Evolutionary conservation across 2,797 vertebrate genomes (phyloP), one percentile per base, ranked within the genome.

Genomic region (Carapus acus): DNA sequence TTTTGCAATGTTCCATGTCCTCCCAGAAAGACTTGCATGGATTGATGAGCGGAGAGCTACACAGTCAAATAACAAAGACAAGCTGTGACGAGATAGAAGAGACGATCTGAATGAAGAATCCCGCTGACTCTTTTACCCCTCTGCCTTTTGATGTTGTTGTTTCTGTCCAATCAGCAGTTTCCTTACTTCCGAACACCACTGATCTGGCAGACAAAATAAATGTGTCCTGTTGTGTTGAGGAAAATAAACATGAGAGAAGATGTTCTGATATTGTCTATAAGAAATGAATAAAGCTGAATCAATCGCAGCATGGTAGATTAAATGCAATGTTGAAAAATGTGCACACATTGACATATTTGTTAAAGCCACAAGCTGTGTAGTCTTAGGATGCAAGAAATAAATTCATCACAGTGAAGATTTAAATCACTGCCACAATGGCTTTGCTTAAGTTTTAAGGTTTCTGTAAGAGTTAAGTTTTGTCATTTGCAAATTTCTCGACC

Each of bases 181-280:
- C 27, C 20, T 63, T 65, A 24, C 68, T 71, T 59, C 45, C 64
- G 11, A 69, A 54, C 66, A 67, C 72, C 69, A 70, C 67, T 78
- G 72, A 83, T 85, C 67, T 37, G 63, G 49, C 41, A 43, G 48
- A 47, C 42, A 51, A 71, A 72, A 51, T 51, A 58, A 77, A 72
- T 65, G 63, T 73, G 76, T 75, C 73, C 51, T 76, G 56, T 82
- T 85, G 80, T 78, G 70, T 73, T 83, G 74, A 80, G 65, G 66
- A 51, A n/a, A 65, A 54, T 54, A 63, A 71, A 63, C 23, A 51
- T 61, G 34, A 58, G 39, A 54, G 14, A 61, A 50, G 61, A 73
- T 42, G 57, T 66, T 73, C 54, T 76, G 67, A 78, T 74, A 55
- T 44, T 80, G 62, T 76, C 67, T 80, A 71, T 82, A 70, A 75